Percentiles rank a stretch among this genome's conserved stretches.
These are phyloP conservation scores for Egretta garzetta DNA, from an alignment of 2,113 vertebrate species.

Conservation along the genomic window DNA sequence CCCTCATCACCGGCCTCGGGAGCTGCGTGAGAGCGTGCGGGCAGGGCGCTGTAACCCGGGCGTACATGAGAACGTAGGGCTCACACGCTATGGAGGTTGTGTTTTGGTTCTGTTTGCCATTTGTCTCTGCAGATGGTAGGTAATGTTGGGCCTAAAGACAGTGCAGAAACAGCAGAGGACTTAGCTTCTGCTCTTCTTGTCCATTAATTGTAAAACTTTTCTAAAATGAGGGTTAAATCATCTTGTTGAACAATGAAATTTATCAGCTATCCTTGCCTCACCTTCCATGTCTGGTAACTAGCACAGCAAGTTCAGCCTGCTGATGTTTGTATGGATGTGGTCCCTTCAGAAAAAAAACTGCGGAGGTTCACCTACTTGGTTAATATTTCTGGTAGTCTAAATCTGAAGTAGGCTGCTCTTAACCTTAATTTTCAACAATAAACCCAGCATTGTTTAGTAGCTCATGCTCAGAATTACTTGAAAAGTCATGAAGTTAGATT, in stretches of 20 bases:
- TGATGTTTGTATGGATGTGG: neutral
- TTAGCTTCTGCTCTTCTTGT: neutral
- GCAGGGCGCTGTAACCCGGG: neutral
- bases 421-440: neutral
- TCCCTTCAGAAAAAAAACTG: neutral
- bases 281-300: neutral
- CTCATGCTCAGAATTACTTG: neutral
- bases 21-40: neutral
- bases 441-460: neutral
- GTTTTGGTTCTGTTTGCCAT: neutral
- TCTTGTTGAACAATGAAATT: neutral
- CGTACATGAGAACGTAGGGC: rapidly evolving
- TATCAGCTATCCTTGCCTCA: neutral
- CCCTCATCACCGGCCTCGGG: neutral
- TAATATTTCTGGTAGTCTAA: neutral
- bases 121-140: neutral
- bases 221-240: neutral
- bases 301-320: neutral
- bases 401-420: neutral
- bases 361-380: neutral
- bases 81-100: rapidly evolving
- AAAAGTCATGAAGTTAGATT: neutral
- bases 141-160: neutral
- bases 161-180: neutral
- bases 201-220: neutral